Base-by-base conservation (phyloP, 2,797 vertebrate species). In the Passerculus sandwichensis region DNA sequence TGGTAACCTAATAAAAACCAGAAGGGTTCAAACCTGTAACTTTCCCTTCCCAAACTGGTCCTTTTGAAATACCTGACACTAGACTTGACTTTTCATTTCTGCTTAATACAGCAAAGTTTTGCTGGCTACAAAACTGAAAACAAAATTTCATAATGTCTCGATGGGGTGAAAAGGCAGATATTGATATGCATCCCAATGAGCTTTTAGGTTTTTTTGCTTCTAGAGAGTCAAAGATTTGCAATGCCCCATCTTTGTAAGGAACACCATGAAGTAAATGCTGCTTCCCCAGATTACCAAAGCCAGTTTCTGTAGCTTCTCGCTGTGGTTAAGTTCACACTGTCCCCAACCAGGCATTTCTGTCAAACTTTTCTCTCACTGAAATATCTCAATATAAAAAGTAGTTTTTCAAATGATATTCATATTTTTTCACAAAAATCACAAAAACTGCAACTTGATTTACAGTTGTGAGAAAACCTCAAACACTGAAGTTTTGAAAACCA, bases 101-200 rank as follows among this genome's bases (percentile, higher is more conserved):
- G 32, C 4, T 47, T 59, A 29, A 42, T 70, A 12, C 20, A 69
- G n/a, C 0, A 1, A 75, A 56, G 74, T 34, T 72, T 59, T 40
- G 69, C 30, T 61, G 61, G 9, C 60, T 53, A 64, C 23, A 26
- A 45, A 76, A 82, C 7, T 34, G 36, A 87, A 92, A 82, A 21
- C 8, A 69, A 36, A 44, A 71, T 42, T 32, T 72, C 36, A 54
- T n/a, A 26, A 32, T 34, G 51, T 40, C 56, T 79, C 84, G 56
- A 51, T 27, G 14, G 73, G 57, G 83, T 67, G 73, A 94, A 97
- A 93, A 91, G 75, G 40, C 93, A 96, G 96, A 96, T 86, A 93
- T 30, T 87, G 92, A 91, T 42, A 85, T 78, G 67, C 34, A 90
- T 78, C 80, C 57, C 50, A 44, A 84, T 38, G 42, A 81, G 71